A percentile compares a stretch with the other conserved stretches of the same genome.
These are phyloP conservation scores for Clarias pachynema DNA, from an alignment of 2,797 vertebrate genomes.

Conservation along the genomic window DNA sequence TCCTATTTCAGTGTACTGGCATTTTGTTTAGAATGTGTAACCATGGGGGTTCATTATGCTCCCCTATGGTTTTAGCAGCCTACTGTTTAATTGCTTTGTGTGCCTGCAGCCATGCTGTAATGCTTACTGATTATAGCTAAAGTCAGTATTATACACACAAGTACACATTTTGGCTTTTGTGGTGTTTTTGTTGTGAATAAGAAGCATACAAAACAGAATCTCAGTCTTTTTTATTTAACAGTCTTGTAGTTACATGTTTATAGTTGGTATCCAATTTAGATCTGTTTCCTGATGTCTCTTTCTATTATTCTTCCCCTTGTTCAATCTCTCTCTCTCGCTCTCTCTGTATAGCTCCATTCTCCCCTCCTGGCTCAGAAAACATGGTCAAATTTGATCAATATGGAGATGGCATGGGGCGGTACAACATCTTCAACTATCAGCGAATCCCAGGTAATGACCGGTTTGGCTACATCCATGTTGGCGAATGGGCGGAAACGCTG, in stretches of 20 bases:
- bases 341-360: slow-evolving; percentile 84
- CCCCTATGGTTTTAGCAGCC: slow-evolving; percentile 43
- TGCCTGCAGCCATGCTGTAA: slow-evolving; percentile 45
- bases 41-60: slow-evolving; percentile 33
- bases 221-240: background rate
- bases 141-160: slow-evolving; percentile 17
- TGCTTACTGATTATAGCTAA: slow-evolving; percentile 38
- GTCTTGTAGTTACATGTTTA: slow-evolving; percentile 10
- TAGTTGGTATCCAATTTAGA: slow-evolving; percentile 3
- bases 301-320: slow-evolving; percentile 48
- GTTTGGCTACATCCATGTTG: slow-evolving; percentile 89
- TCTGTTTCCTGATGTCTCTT: slow-evolving; percentile 13
- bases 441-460: slow-evolving; percentile 69
- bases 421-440: slow-evolving; percentile 99
- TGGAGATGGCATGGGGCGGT: slow-evolving; percentile 92
- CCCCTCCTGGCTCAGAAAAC: slow-evolving; percentile 83
- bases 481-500: slow-evolving; percentile 93
- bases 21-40: slow-evolving; percentile 42
- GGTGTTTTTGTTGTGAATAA: background rate
- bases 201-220: slow-evolving; percentile 9
- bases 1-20: slow-evolving; percentile 35
- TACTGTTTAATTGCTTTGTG: slow-evolving; percentile 48
- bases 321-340: slow-evolving; percentile 26
- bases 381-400: slow-evolving; percentile 92
- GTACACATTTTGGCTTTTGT: slow-evolving; percentile 16